phyloP scores from a whole-genome alignment of 2,113 vertebrate genomes.

The Corythoichthys intestinalis region DNA sequence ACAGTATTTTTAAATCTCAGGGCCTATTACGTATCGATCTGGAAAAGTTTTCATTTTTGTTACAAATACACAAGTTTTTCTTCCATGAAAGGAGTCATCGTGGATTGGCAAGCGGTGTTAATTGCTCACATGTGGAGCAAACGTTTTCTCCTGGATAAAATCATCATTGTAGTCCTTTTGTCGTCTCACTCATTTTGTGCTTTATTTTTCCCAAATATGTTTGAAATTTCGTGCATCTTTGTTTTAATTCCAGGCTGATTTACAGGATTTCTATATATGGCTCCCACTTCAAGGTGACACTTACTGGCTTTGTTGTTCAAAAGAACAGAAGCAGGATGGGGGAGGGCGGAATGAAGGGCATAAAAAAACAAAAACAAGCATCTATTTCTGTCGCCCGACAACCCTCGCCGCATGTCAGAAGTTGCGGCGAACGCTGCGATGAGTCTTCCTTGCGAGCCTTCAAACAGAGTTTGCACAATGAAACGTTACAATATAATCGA shows the following conservation, averaged over 20 bases:
- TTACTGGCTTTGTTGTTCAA: conserved; percentile 65
- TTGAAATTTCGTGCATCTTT: conserved; percentile 47
- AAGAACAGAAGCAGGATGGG: conserved; percentile 6
- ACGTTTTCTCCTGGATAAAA: conserved; percentile 45
- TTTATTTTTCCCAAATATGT: conserved; percentile 44
- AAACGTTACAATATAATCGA: conserved; percentile 55
- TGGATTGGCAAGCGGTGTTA: conserved; percentile 36
- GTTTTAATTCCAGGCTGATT: conserved; percentile 56
- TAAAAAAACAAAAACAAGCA: conserved; percentile 58
- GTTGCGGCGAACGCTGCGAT: conserved; percentile 54
- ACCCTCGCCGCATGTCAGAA: conserved; percentile 69
- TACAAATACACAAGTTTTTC: conserved; percentile 57
- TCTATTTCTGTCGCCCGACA: conserved; percentile 70
- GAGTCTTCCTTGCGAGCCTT: conserved; percentile 35
- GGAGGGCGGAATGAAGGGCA: conserved; percentile 14
- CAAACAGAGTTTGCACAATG: conserved; percentile 30
- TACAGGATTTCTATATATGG: conserved; percentile 68
- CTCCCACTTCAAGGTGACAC: conserved; percentile 67
- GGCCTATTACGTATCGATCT: conserved; percentile 74
- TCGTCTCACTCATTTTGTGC: conserved; percentile 28
- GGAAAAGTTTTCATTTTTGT: conserved; percentile 65
- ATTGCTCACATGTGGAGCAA: conserved; percentile 47
- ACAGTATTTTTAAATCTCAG: conserved; percentile 69
- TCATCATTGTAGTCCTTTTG: conserved; percentile 30
- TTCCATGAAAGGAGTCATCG: conserved; percentile 43